These are phyloP conservation scores for Phymastichus coffea DNA, from an alignment of 1,140 invertebrate genomes.

Conservation along the genomic window DNA sequence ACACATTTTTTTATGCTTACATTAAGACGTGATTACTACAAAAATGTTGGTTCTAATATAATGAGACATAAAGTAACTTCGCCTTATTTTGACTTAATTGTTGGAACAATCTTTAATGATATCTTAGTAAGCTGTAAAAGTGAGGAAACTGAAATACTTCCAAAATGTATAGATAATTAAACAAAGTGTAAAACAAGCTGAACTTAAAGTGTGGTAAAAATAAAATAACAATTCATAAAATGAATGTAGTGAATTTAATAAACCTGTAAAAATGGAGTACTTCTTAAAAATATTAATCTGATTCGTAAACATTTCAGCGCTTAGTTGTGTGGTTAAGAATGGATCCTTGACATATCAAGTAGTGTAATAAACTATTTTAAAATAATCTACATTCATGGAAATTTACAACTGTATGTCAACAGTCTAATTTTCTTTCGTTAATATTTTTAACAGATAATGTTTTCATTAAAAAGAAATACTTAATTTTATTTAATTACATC, in stretches of 20 bases:
- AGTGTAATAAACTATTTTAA: slow-evolving; percentile 16
- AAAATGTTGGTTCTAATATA: background rate
- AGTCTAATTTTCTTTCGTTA: background rate
- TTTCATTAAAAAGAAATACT: slow-evolving; percentile 13
- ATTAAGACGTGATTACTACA: background rate
- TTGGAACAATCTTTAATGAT: slow-evolving; percentile 15
- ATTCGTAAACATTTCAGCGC: too few species aligned
- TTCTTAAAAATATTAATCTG: too few species aligned
- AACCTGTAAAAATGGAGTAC: slow-evolving; percentile 12
- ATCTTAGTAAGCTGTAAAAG: slow-evolving; percentile 10
- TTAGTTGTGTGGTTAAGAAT: slow-evolving; percentile 18
- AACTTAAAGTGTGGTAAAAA: slow-evolving; percentile 32
- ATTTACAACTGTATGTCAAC: background rate
- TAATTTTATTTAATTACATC: slow-evolving; percentile 8
- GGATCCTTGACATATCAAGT: slow-evolving; percentile 47
- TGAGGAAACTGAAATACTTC: background rate
- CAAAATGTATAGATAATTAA: slow-evolving; percentile 29
- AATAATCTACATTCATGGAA: background rate
- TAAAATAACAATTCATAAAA: slow-evolving; percentile 36
- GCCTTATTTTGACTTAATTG: background rate
- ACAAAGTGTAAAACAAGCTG: slow-evolving; percentile 22
- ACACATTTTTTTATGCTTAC: background rate
- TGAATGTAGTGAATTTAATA: slow-evolving; percentile 39
- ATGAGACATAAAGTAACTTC: background rate
- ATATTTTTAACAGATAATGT: slow-evolving; percentile 8